Evolutionary conservation across 2,113 vertebrate genomes (phyloP), one percentile per base, ranked within the genome.

Genomic region (Pandion haliaetus): DNA sequence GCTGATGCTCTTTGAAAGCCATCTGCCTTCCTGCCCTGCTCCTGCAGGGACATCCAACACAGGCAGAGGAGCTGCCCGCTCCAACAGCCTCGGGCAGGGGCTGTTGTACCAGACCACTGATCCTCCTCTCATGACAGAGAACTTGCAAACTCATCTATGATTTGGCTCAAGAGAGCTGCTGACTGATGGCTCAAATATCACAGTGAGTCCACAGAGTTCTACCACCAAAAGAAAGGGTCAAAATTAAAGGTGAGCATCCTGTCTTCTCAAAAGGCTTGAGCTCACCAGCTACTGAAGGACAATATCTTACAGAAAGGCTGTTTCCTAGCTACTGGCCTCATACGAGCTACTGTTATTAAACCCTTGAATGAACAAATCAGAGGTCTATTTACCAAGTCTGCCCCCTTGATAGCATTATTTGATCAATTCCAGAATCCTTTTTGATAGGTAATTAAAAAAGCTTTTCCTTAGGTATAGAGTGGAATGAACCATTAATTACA

Each of bases 371-470:
- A 96, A 86, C 86, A 96, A 94, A 96, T 87, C 93, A 88, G 42
- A 94, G 87, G 42, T 77, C 92, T 97, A 49, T 94, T 97, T 97
- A 94, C 89, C 58, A 23, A 73, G 89, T 26, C 62, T 94, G 58
- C 55, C 89, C 92, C 79, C 89, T 86, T 49, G 93, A 94, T 93
- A 93, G 42, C 78, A 49, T 79, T 59, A 38, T 84, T 96, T 96
- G 95, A 96, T 97, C 89, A 90, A 62, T 73, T 95, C 91, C 71
- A 90, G 84, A 93, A 95, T 91, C 72, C 84, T 95, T 95, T 95
- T 79, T 96, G 96, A 97, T 96, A 86, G 90, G 88, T 95, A 97
- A 97, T 97, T 97, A 97, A 96, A 97, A 97, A 96, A 86, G 72
- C 79, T 94, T 94, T 96, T 97, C 89, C 93, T 95, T 90, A 97